Evolutionary conservation across 2,888 invertebrate genomes (phyloP), one percentile per base, ranked within the genome.

Genomic region (Acanthococcus lagerstroemiae): DNA sequence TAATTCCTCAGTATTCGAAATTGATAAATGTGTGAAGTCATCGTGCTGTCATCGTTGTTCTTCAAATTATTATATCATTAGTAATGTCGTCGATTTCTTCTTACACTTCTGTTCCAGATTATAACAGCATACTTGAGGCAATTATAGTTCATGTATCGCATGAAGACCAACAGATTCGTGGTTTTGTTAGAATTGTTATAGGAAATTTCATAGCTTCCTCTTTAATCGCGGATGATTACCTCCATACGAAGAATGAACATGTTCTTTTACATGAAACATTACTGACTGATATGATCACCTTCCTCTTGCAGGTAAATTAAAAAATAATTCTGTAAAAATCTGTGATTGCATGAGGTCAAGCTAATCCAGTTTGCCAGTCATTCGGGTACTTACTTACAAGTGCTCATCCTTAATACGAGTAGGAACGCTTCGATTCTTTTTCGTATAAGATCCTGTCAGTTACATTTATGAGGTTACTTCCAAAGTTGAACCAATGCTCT

Each of bases 91-190:
- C n/a, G 4, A 55, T 54, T 48, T 66, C 3, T n/a, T n/a, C n/a
- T n/a, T n/a, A n/a, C n/a, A n/a, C n/a, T 6, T 55, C 19, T 46
- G 6, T 55, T 54, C n/a, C 2, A 61, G 67, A 55, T 12, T 55
- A 27, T 45, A n/a, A 4, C 6, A 54, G 45, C 21, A 21, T 68
- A 19, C 21, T 68, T 17, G 61, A 68, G 30, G 57, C 66, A 75
- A 75, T 90, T 21, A 78, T 89, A 30, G 75, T 86, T 30, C 84
- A 86, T 70, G 82, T 84, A 44, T 78, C 80, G 69, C 91, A 93
- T 75, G 77, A 79, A 54, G 93, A 93, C 76, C 92, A 90, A 0
- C 90, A 92, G 74, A 80, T 93, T 45, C 80, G 89, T 71, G 91
- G 91, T 9, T 79, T 85, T 66, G 79, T 85, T 0, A 81, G 86